Percentiles rank a stretch among this genome's conserved stretches.
Evolutionary conservation across 2,113 vertebrate genomes (phyloP).

Genomic region (Ciconia maguari): DNA sequence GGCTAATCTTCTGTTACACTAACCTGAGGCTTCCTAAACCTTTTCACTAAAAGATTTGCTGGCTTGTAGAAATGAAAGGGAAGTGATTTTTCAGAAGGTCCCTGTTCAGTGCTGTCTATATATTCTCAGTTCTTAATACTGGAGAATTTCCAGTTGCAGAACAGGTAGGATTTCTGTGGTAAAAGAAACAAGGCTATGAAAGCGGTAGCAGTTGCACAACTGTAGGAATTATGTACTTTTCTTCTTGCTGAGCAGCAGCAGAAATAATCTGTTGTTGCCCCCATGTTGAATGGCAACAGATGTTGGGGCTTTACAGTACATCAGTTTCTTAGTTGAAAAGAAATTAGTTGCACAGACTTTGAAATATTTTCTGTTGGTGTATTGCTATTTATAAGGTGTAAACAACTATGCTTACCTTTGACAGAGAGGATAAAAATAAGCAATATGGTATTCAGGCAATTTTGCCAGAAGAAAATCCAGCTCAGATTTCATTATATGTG

Average conservation of each 20-base stretch:
- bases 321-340: background rate
- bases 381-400: constrained; percentile 22
- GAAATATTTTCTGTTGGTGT: constrained; percentile 18
- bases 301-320: background rate
- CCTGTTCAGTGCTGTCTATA: background rate
- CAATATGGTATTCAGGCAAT: background rate
- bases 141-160: background rate
- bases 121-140: background rate
- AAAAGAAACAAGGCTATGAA: background rate
- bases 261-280: background rate
- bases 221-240: background rate
- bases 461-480: background rate
- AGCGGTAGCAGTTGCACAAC: background rate
- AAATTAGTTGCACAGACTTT: background rate
- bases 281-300: background rate
- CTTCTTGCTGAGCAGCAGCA: background rate
- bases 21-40: background rate
- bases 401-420: background rate
- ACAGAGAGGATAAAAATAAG: background rate
- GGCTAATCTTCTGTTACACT: background rate
- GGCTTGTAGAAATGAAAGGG: background rate
- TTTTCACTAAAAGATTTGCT: background rate
- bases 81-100: background rate
- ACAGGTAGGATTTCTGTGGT: background rate
- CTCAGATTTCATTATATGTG: background rate